These are phyloP conservation scores for Poecilia velifera DNA, from an alignment of 2,797 vertebrate genomes.

Conservation along the genomic window DNA sequence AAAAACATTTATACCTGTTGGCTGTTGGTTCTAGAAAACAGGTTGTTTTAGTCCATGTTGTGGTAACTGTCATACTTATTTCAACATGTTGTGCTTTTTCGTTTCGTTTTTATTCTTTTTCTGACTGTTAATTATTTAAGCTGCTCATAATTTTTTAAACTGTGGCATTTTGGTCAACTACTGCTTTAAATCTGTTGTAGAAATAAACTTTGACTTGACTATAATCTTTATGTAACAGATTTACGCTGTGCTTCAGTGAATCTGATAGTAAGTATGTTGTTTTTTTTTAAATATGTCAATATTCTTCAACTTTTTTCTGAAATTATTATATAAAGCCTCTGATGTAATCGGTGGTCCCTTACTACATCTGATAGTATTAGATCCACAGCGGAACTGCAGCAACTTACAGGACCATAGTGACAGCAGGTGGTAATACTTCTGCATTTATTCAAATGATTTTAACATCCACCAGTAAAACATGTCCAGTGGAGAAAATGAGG, in stretches of 20 bases:
- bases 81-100: neutral
- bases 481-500: neutral
- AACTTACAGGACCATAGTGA: neutral
- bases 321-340: neutral
- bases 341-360: neutral
- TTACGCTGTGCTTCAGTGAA: neutral
- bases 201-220: neutral
- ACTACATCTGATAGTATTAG: neutral
- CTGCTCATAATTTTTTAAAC: neutral
- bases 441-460: neutral
- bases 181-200: neutral
- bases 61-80: neutral
- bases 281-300: neutral
- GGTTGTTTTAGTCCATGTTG: neutral
- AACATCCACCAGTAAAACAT: neutral
- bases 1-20: neutral
- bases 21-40: neutral
- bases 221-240: neutral
- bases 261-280: neutral
- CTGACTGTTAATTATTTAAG: neutral
- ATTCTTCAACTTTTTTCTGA: neutral
- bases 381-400: neutral
- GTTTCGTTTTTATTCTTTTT: neutral
- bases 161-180: neutral
- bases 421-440: neutral